phyloP scores from a whole-genome alignment of 2,888 invertebrate genomes.

The Lepetodrilus schrolli region DNA sequence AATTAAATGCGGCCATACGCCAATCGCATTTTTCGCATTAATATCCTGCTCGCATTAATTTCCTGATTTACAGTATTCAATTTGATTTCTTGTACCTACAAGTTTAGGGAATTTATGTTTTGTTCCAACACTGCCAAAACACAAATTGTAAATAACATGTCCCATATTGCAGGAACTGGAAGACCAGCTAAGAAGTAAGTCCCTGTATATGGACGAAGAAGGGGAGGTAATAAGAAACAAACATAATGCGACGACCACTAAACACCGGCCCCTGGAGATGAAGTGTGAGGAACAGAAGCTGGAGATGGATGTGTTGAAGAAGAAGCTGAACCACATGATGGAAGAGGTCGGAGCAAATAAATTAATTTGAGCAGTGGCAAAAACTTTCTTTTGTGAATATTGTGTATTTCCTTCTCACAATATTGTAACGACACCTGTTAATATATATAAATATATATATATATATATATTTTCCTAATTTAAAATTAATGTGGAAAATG shows the following conservation, averaged over 20 bases:
- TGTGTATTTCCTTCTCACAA: neutral
- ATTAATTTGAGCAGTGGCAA: neutral
- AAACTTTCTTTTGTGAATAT: neutral
- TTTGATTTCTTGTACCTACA: too few relatives aligned
- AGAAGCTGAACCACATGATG: slow-evolving; percentile 52
- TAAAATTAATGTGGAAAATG: too few relatives aligned
- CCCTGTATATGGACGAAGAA: slow-evolving; percentile 46
- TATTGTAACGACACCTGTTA: too few relatives aligned
- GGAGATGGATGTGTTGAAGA: slow-evolving; percentile 59
- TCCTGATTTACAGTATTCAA: too few relatives aligned
- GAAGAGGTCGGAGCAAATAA: slow-evolving; percentile 48
- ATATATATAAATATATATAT: too few relatives aligned
- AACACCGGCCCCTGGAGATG: slow-evolving; percentile 60
- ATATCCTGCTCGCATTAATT: too few relatives aligned
- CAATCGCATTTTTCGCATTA: too few relatives aligned
- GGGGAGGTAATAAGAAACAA: slow-evolving; percentile 56
- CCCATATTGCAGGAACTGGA: slow-evolving; percentile 66
- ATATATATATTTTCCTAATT: too few relatives aligned
- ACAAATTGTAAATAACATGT: too few relatives aligned
- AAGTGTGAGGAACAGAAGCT: slow-evolving; percentile 58
- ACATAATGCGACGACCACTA: slow-evolving; percentile 54
- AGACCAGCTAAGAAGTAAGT: slow-evolving; percentile 41
- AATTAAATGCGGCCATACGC: too few relatives aligned
- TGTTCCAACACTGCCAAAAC: too few relatives aligned
- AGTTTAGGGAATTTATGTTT: too few relatives aligned